Evolutionary conservation across 2,797 vertebrate genomes (phyloP), one percentile per base, ranked within the genome.

Genomic region (Mus spretus): DNA sequence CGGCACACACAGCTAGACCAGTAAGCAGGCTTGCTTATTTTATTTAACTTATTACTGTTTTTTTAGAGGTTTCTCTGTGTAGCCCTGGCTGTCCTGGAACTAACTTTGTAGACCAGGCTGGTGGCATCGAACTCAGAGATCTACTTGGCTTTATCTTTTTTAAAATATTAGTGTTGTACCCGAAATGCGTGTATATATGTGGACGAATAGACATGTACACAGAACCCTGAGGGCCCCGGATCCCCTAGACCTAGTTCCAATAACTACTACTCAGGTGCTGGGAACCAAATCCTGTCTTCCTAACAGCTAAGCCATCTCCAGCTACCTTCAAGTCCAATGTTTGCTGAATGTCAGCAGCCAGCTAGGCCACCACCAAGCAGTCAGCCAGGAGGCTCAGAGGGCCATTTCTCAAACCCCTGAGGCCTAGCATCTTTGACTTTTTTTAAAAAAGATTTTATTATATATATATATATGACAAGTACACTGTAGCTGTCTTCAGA

Each of bases 301-400:
- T 26, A 44, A 17, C 47, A 4, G 77, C 47, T 19, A 24, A 50
- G 44, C 11, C 77, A 5, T 11, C 14, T 79, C 47, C 47, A 79
- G 50, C 15, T 53, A 8, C 77, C 47, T 55, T 70, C 3, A 6
- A 37, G 50, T 8, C 47, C 20, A 22, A 61, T 28, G 47, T 67
- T 65, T 74, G 22, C 57, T 26, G 78, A 82, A 63, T 1, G 59
- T 50, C 4, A 67, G 63, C 77, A 50, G 53, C 34, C 24, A 40
- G 26, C 31, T 1, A 9, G n/a, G 19, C 26, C 3, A 9, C n/a
- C 1, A 3, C 0, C 31, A 13, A 50, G 5, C 2, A 0, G 3
- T n/a, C 22, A 15, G 13, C 74, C 24, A 26, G 61, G 61, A 10
- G 61, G 61, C 61, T 22, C 40, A 31, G 0, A 1, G 9, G 28